Base-by-base conservation (phyloP, 2,888 invertebrate species). In the Oligia strigilis region DNA sequence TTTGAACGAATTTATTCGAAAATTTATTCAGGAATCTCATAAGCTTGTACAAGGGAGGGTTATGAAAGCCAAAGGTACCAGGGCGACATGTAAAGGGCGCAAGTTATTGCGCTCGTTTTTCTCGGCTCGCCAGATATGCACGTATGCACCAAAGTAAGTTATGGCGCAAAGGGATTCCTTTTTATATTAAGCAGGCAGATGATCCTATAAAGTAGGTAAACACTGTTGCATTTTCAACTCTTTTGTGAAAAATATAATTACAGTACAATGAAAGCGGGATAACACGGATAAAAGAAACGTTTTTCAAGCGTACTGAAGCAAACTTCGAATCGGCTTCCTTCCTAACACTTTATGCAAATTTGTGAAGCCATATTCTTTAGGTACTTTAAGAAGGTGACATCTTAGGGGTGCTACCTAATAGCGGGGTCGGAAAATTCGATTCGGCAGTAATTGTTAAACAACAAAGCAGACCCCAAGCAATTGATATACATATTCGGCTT, bases 21-120 rank as follows among this genome's bases (percentile, higher is more conserved):
- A 62, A 72, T 55, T 3, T 75, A n/a, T 58, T 46, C 78, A 69
- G 84, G 69, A 75, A 86, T 86, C 72, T 86, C 60, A 75, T 78
- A 86, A 86, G 60, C 60, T 72, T 40, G 66, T 64, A 40, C 46
- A 69, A 67, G 67, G 36, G 46, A 62, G 46, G 60, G 65, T 78
- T 81, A 70, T 78, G 82, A 70, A 75, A 65, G 67, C 58, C 43
- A 55, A 82, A 76, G 65, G 23, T 46, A 75, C 58, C 36, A 55
- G 62, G 36, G 23, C 17, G 62, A 71, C 58, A 72, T 62, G 60
- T 75, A 71, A 86, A 73, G 70, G 78, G 19, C 40, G 70, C 66
- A 70, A 58, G 83, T 82, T 78, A 82, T 86, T 86, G 73, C 70
- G 64, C 86, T 75, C 73, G 23, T 83, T 86, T 86, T 86, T 71